Base-by-base conservation (phyloP, 2,888 invertebrate species). In the Drosophila acutilabella region DNA sequence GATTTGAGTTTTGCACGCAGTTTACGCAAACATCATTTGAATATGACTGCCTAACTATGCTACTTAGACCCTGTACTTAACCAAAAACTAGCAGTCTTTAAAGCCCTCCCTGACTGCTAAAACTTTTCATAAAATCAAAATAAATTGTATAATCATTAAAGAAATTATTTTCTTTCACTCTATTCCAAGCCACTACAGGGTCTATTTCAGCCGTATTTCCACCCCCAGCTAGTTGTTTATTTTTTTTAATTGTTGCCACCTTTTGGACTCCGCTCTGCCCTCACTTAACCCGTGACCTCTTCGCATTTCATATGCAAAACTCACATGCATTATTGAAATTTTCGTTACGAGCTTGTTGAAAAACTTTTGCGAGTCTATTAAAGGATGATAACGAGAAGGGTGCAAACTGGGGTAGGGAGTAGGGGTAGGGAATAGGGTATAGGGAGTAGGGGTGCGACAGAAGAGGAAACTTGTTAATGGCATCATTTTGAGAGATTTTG, bases 11-110 rank as follows among this genome's bases (percentile, higher is more conserved):
- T 57, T 54, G 41, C 51, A 45, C 54, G 54, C 62, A 51, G 42
- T 36, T 68, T 47, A n/a, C 13, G n/a, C 51, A 73, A 73, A 56
- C 67, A 59, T 73, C 56, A 73, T 73, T 73, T 61, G 51, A 56
- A 73, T 62, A 58, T 50, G 7, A 20, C 38, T 47, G 11, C 38
- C 14, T 26, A 38, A 57, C 56, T 47, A 57, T 47, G 7, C 10
- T 13, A 47, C n/a, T 40, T 26, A 30, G 30, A 30, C 30, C 30
- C 30, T 30, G 30, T 30, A 30, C 3, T 4, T 23, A 23, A 1
- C 23, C 23, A 23, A 23, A 23, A 23, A 6, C 23, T 6, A 6
- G 23, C 7, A 23, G 30, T 30, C 30, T 30, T 2, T 6, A 4
- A 23, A 23, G 23, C 23, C 23, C 5, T 4, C 23, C 5, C 5